Conservation (phyloP, 1,140 invertebrate genomes). For the Protaetia brevitarsis region DNA sequence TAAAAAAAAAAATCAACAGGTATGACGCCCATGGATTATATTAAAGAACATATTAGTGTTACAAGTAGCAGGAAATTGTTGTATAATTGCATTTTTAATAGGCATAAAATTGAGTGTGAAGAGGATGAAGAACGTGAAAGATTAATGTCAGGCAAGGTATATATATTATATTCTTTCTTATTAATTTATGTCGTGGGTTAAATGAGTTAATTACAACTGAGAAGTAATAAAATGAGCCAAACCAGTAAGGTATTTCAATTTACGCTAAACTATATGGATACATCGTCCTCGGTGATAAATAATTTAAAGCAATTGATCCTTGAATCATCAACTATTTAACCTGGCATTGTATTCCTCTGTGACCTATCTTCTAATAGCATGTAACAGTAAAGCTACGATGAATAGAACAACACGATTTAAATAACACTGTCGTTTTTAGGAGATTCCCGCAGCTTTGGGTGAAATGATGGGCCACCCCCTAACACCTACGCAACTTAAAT, state of each 20-base stretch:
- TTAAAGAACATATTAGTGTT: constrained; percentile 57
- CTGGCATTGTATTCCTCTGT: too few species aligned
- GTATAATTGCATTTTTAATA: constrained; percentile 56
- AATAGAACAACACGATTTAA: too few species aligned
- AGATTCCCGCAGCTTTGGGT: constrained; percentile 52
- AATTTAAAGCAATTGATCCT: background rate
- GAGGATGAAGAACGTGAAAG: constrained; percentile 40
- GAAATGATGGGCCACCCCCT: constrained; percentile 62
- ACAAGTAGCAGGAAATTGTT: constrained; percentile 62
- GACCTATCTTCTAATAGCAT: too few species aligned
- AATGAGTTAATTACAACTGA: too few species aligned
- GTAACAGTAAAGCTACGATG: too few species aligned
- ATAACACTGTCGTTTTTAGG: background rate
- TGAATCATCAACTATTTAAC: too few species aligned
- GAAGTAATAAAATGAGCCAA: too few species aligned
- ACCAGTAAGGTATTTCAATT: too few species aligned
- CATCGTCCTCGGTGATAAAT: too few species aligned
- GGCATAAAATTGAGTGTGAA: constrained; percentile 48
- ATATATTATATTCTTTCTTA: background rate
- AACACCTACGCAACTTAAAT: constrained; percentile 48
- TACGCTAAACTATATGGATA: too few species aligned
- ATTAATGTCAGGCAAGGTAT: constrained; percentile 42
- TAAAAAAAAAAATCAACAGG: too few species aligned
- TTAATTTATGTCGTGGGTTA: too few species aligned
- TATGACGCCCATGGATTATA: constrained; percentile 61